These are phyloP conservation scores for Pachyuromys duprasi DNA, from an alignment of 2,797 vertebrate species.

Conservation along the genomic window DNA sequence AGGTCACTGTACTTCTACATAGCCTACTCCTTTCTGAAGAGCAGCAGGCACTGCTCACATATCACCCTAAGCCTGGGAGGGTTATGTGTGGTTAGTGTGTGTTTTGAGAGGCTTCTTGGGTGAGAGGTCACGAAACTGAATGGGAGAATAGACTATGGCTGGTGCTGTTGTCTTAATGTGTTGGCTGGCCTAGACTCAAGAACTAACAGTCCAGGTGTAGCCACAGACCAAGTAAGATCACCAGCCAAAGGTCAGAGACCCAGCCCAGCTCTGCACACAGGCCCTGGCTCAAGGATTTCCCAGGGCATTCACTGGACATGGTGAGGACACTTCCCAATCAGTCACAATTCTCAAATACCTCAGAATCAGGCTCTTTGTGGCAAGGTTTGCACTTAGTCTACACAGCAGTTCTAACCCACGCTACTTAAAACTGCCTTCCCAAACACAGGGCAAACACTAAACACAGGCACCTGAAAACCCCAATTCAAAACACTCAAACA, in stretches of 20 bases:
- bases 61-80: background rate
- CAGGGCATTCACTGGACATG: background rate
- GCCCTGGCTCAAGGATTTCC: background rate
- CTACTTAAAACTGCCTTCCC: background rate
- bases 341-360: background rate
- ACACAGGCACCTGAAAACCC: background rate
- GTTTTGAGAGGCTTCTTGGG: background rate
- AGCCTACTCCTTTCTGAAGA: conserved; percentile 15
- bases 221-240: background rate
- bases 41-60: background rate
- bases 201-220: background rate
- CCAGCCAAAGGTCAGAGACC: background rate
- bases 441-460: background rate
- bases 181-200: too few species aligned
- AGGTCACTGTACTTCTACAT: background rate
- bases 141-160: background rate
- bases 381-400: background rate
- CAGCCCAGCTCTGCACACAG: background rate
- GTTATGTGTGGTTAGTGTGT: background rate
- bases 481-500: background rate
- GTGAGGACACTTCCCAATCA: background rate
- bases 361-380: background rate
- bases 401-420: background rate
- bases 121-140: background rate
- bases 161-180: background rate